Evolutionary conservation across 2,113 vertebrate genomes (phyloP).

Genomic region (Corythornis vintsioides): DNA sequence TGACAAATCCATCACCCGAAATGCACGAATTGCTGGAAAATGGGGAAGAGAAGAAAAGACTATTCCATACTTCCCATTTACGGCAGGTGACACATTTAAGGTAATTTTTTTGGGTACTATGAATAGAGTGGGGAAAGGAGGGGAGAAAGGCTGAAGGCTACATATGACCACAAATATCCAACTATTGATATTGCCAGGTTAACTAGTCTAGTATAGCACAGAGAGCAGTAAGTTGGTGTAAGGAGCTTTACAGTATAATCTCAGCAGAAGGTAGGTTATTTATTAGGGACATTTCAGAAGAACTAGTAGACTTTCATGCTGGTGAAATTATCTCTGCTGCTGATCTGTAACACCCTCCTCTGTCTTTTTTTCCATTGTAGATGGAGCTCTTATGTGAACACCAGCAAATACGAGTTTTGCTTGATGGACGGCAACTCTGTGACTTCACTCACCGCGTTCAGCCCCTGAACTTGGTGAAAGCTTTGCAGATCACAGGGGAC

Average conservation of each 20-base stretch:
- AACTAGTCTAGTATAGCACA: background rate
- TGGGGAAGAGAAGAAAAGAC: conserved; percentile 87
- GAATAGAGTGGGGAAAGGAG: background rate
- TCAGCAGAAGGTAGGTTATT: background rate
- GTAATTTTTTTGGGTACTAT: conserved; percentile 55
- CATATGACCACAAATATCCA: background rate
- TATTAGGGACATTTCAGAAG: background rate
- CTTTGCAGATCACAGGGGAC: conserved; percentile 84
- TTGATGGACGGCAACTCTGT: conserved; percentile 89
- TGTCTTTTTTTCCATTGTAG: conserved; percentile 63
- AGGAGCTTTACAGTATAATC: background rate
- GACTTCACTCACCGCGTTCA: conserved; percentile 84
- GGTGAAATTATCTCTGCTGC: background rate
- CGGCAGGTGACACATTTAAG: conserved; percentile 87
- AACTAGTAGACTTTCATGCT: background rate
- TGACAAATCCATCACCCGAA: conserved; percentile 84
- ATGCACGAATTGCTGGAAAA: conserved; percentile 82
- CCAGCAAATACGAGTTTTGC: conserved; percentile 88
- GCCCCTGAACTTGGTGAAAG: conserved; percentile 80
- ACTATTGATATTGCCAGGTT: background rate
- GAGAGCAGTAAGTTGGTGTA: background rate
- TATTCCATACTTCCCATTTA: conserved; percentile 89
- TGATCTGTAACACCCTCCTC: background rate
- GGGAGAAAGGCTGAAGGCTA: background rate
- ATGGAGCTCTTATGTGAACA: conserved; percentile 93